Evolutionary conservation across 2,888 invertebrate genomes (phyloP), one percentile per base, ranked within the genome.

Genomic region (Tetragonisca angustula): DNA sequence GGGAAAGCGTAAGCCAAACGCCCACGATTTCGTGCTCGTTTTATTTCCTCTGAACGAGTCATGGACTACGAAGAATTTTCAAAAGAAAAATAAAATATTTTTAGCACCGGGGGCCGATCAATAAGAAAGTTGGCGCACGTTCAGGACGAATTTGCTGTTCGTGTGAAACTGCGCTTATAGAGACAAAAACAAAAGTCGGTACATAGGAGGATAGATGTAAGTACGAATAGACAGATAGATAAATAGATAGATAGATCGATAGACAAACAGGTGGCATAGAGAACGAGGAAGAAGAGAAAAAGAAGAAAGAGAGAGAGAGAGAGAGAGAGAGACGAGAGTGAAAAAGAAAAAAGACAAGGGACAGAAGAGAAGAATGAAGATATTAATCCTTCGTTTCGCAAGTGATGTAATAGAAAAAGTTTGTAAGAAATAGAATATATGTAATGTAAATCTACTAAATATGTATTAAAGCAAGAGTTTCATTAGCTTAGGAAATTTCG

Each of bases 1-100:
- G 86, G 82, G 87, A 84, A 82, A 85, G 83, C 77, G 85, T 87
- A 81, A 56, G 79, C 83, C 77, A 83, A 88, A 79, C 86, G 83
- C 71, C 77, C 84, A 71, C 75, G 69, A 54, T 85, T 65, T 62
- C 61, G 67, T 50, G 54, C 52, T 61, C 27, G 52, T 80, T 64
- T 56, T 11, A 32, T n/a, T 32, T 36, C 36, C 36, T 70, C 19
- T 13, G 15, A 27, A 17, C 27, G 50, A 24, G 52, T 36, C 19
- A 19, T 52, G 59, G 59, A 21, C 17, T 56, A 32, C 52, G 52
- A 17, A 69, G 56, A 78, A 65, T 61, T 72, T 64, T 54, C 43
- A 50, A 59, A 54, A 52, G 9, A 43, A 11, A 43, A 43, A 43
- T 0, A 43, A 43, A 43, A 43, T 86, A 54, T 72, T 36, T 74